Base-by-base conservation (phyloP, 2,113 vertebrate genomes). In the Ailuropoda melanoleuca region DNA sequence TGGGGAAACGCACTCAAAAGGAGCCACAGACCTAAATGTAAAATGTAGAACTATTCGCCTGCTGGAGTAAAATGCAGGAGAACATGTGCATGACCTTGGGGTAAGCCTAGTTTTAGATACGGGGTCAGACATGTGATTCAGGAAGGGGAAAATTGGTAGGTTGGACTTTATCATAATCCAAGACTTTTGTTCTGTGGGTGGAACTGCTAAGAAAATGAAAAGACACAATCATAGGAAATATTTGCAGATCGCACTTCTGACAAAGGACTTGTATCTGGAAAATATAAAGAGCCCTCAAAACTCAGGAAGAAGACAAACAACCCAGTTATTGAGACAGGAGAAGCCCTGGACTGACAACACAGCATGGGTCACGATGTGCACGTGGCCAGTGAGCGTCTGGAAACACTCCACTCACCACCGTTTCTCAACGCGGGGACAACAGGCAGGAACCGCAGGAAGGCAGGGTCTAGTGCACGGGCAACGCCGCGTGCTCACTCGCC, bases 321-420 rank as follows among this genome's bases (percentile, higher is more conserved):
- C 4, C 37, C 31, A 21, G 0, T 19, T 56, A 9, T 34, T 10
- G 46, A 62, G 46, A 43, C 4, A 10, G 62, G 5, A 8, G 26
- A 34, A 70, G 53, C 26, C 50, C n/a, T 4, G 29, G 53, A 13
- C 2, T 12, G 58, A 7, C 23, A 12, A 9, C 39, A 50, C 24
- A 4, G 8, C 11, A 15, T 3, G 13, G 37, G 34, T 23, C 72
- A 34, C 29, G 1, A 34, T 0, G 13, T 34, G 5, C 46, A 39
- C 21, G 37, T 53, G 43, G 29, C 55, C 48, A 50, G 18, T 18
- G 19, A 60, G 43, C 13, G 0, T 18, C 9, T 29, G 55, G 7
- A 23, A 37, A 77, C 10, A 4, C 64, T 58, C 56, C 11, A 34
- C 55, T 24, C 43, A 4, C 6, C 9, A 4, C 24, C 34, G 7